phyloP scores from a whole-genome alignment of 2,797 vertebrate genomes.

The Anguilla pacifica region DNA sequence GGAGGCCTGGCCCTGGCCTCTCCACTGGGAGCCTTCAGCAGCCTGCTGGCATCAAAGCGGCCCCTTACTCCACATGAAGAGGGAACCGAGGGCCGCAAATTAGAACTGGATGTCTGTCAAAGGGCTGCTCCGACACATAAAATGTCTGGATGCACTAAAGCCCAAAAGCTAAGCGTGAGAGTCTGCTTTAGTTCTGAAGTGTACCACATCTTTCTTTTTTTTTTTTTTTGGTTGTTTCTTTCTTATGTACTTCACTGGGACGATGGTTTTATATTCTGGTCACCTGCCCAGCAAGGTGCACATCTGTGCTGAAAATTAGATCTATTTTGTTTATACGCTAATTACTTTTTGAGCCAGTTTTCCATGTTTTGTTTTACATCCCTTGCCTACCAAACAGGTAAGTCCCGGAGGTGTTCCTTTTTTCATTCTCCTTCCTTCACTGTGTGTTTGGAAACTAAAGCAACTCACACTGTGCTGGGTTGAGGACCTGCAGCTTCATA shows the following conservation, averaged over 20 bases:
- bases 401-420: slow-evolving; percentile 20
- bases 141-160: neutral
- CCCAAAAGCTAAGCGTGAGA: neutral
- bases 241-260: neutral
- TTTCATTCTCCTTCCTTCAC: neutral
- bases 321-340: neutral
- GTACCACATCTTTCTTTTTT: neutral
- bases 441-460: slow-evolving; percentile 17
- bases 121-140: neutral
- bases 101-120: slow-evolving; percentile 5
- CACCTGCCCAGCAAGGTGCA: neutral
- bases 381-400: neutral
- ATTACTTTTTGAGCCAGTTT: neutral
- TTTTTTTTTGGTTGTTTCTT: neutral
- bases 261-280: neutral
- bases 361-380: neutral
- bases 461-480: neutral
- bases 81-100: neutral
- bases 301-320: neutral
- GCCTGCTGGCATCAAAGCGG: neutral
- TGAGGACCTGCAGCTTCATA: neutral
- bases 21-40: neutral
- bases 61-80: neutral
- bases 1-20: neutral
- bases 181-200: neutral